These are phyloP conservation scores for Drosophila cognata DNA, from an alignment of 2,888 invertebrate species.

Conservation along the genomic window DNA sequence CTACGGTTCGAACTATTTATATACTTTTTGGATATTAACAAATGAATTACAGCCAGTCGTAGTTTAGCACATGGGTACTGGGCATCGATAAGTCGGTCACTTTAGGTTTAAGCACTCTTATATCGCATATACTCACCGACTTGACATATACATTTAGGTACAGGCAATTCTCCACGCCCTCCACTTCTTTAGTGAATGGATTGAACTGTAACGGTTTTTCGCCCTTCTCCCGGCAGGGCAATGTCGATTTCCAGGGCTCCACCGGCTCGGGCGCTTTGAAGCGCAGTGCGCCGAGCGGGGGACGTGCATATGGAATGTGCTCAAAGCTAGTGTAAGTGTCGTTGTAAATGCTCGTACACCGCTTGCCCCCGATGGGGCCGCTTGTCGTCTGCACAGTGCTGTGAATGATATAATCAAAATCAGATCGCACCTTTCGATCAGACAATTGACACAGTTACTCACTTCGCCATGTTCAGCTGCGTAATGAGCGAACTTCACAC, in stretches of 20 bases:
- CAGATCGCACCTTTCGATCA: background rate
- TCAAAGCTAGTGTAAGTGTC: constrained; percentile 75
- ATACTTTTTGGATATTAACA: background rate
- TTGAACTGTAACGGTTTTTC: constrained; percentile 82
- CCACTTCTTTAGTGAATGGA: constrained; percentile 68
- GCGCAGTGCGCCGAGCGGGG: constrained; percentile 84
- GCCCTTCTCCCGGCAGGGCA: constrained; percentile 82
- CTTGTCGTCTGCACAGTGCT: constrained; percentile 61
- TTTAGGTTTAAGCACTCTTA: background rate
- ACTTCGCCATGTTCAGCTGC: constrained; percentile 47
- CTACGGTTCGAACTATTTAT: background rate
- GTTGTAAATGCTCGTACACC: constrained; percentile 64
- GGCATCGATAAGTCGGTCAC: background rate
- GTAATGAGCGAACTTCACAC: constrained; percentile 15
- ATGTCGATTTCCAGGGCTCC: constrained; percentile 82
- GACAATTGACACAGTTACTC: constrained; percentile 14
- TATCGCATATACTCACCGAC: constrained; percentile 61
- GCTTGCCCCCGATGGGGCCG: constrained; percentile 77
- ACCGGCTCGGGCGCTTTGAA: constrained; percentile 84
- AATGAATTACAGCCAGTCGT: background rate
- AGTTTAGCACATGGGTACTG: background rate
- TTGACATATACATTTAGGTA: constrained; percentile 85
- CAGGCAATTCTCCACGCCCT: constrained; percentile 86
- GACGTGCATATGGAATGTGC: constrained; percentile 80
- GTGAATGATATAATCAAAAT: background rate